Evolutionary conservation across 2,113 vertebrate species (phyloP).

Genomic region (Anarhynchus alexandrinus): DNA sequence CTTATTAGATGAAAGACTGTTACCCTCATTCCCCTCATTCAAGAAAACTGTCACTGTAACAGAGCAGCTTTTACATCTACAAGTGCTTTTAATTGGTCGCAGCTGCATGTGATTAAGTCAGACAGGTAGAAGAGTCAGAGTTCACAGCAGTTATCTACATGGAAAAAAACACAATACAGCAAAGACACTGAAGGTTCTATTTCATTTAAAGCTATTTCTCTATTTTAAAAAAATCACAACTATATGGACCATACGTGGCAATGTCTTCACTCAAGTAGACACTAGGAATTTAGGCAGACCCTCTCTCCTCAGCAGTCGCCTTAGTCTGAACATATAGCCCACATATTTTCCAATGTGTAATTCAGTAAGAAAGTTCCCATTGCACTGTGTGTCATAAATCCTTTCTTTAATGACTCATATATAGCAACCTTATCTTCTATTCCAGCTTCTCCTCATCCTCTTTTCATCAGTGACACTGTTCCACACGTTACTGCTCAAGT

Average conservation of each 20-base stretch:
- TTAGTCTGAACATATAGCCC: background rate
- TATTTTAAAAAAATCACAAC: background rate
- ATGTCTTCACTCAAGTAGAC: background rate
- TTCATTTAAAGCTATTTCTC: background rate
- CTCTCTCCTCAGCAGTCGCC: background rate
- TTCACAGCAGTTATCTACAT: background rate
- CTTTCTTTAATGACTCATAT: background rate
- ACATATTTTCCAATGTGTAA: background rate
- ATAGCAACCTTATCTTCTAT: background rate
- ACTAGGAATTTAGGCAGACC: background rate
- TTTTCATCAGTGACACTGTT: background rate
- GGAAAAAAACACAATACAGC: background rate
- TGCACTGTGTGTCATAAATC: background rate
- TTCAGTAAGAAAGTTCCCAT: background rate
- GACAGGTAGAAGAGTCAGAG: background rate
- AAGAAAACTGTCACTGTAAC: background rate
- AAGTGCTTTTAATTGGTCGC: background rate
- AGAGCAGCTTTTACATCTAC: background rate
- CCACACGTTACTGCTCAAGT: background rate
- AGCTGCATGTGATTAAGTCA: background rate
- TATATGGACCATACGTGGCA: fast-evolving
- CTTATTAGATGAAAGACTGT: background rate
- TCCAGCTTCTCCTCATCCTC: background rate
- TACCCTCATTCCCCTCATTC: background rate
- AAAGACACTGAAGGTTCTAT: background rate